Percentiles rank a stretch among this genome's conserved stretches.
Conservation (phyloP, 2,888 invertebrate species). For the Helleia helle region DNA sequence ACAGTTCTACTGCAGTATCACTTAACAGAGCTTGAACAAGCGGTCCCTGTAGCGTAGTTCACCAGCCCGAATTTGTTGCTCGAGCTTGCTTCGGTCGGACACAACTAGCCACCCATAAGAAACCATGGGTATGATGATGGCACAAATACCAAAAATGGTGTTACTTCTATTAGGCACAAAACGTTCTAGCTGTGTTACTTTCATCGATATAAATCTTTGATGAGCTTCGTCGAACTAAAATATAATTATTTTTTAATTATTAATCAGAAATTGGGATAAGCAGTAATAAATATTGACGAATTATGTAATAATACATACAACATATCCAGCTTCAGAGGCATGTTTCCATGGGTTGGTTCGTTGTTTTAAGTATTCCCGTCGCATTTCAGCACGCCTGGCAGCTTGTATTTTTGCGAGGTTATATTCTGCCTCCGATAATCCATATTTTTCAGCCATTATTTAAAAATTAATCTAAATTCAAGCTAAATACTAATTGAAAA, state of each 20-base stretch:
- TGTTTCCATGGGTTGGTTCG: slow-evolving; percentile 81
- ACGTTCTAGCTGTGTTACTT: slow-evolving; percentile 75
- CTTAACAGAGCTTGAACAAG: slow-evolving; percentile 40
- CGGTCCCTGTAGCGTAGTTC: slow-evolving; percentile 85
- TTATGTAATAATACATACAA: slow-evolving; percentile 78
- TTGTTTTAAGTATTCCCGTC: slow-evolving; percentile 83
- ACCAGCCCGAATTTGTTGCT: slow-evolving; percentile 77
- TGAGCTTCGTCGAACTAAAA: slow-evolving; percentile 88
- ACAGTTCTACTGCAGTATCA: slow-evolving; percentile 10
- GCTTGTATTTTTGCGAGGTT: slow-evolving; percentile 75
- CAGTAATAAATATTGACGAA: slow-evolving; percentile 24
- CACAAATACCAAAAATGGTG: slow-evolving; percentile 60
- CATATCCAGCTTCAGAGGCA: slow-evolving; percentile 78
- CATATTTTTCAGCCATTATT: slow-evolving; percentile 63
- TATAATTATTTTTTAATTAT: slow-evolving; percentile 18
- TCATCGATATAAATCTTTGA: slow-evolving; percentile 82
- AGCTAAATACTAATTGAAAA: no score
- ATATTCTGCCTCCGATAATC: slow-evolving; percentile 64
- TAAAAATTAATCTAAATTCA: slow-evolving; percentile 6
- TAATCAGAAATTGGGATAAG: neutral
- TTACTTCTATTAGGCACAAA: slow-evolving; percentile 78
- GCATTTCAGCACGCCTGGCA: slow-evolving; percentile 71
- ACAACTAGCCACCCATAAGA: slow-evolving; percentile 68
- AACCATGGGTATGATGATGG: slow-evolving; percentile 72
- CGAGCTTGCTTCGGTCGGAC: slow-evolving; percentile 64